Percentiles rank a stretch among this genome's conserved stretches.
These are phyloP conservation scores for Lasioglossum oenotherae DNA, from an alignment of 2,888 invertebrate genomes.

Conservation along the genomic window DNA sequence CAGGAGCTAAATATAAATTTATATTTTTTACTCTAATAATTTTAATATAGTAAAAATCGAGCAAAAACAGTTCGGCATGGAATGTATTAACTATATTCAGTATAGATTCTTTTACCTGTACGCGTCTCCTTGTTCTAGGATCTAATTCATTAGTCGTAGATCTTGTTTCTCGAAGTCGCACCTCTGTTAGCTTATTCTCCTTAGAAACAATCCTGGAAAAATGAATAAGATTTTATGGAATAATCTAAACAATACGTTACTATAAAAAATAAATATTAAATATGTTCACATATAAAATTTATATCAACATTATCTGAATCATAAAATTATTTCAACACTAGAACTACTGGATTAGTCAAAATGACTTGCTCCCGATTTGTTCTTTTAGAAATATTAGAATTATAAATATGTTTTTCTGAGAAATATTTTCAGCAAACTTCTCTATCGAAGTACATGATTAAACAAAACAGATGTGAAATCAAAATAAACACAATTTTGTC, in stretches of 20 bases:
- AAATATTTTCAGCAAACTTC: no score
- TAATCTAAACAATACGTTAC: background rate
- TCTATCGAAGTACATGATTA: no score
- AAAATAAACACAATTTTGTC: no score
- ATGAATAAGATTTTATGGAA: background rate
- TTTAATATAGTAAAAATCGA: no score
- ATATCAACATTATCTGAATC: background rate
- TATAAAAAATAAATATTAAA: background rate
- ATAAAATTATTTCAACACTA: background rate
- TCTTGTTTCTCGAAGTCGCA: background rate
- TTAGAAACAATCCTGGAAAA: constrained; percentile 7
- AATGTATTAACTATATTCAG: background rate
- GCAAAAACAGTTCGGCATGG: no score
- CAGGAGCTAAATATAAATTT: no score
- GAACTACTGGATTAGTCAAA: no score
- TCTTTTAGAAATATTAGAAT: no score
- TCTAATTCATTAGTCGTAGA: background rate
- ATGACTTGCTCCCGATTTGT: no score
- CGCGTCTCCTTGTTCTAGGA: background rate
- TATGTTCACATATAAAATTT: background rate
- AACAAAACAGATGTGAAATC: no score
- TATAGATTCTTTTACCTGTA: constrained; percentile 23
- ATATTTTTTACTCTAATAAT: no score
- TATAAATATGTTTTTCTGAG: no score
- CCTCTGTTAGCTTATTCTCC: background rate